Conservation (phyloP, 2,888 invertebrate species). For the Craniophora ligustri region DNA sequence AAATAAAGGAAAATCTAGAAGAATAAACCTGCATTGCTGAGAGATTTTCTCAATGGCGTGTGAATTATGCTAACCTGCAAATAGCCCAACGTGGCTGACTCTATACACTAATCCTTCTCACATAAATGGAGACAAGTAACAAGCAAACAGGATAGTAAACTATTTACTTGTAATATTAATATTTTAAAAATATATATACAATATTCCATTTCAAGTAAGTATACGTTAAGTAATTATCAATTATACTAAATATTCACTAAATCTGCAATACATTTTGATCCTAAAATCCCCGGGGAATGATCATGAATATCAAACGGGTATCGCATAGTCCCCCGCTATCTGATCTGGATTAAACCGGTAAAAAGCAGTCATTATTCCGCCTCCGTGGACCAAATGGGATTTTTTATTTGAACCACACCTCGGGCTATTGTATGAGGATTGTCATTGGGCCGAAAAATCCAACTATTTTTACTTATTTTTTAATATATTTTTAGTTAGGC, state of each 20-base stretch:
- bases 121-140: no score
- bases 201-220: not conserved
- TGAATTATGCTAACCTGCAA: no score
- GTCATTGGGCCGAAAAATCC: conserved; percentile 71
- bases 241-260: conserved; percentile 21
- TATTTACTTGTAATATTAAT: no score
- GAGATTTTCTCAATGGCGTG: no score
- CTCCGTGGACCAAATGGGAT: conserved; percentile 78
- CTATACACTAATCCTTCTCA: no score
- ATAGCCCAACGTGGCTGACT: no score
- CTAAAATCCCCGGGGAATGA: conserved; percentile 69
- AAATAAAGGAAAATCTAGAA: no score
- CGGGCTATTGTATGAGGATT: conserved; percentile 71
- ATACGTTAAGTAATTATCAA: conserved; percentile 13
- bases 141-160: no score
- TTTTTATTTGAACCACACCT: conserved; percentile 85
- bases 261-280: conserved; percentile 50
- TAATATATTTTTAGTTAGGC: not conserved
- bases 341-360: conserved; percentile 85
- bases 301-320: conserved; percentile 85
- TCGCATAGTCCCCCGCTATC: conserved; percentile 77
- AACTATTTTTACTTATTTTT: conserved; percentile 29
- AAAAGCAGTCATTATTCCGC: conserved; percentile 87
- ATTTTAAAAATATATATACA: no score
- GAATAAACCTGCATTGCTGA: no score